Evolutionary conservation across 2,888 invertebrate species (phyloP).

Genomic region (Drosophila robusta): DNA sequence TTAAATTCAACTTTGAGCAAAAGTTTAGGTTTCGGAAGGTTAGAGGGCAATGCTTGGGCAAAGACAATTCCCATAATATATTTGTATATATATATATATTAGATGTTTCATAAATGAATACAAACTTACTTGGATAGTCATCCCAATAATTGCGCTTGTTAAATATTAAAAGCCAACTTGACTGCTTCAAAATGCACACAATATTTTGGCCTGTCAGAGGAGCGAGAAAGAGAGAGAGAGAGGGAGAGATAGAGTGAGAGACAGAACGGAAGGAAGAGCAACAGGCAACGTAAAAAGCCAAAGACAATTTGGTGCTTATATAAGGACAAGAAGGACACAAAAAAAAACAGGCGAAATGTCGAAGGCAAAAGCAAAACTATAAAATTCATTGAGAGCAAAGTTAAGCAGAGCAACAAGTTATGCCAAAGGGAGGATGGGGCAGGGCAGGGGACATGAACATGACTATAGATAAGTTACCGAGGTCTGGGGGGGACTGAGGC

Average conservation of each 20-base stretch:
- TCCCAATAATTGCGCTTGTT: conserved; percentile 70
- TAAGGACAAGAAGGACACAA: conserved; percentile 17
- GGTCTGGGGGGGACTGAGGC: neutral
- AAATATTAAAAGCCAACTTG: conserved; percentile 65
- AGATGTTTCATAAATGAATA: conserved; percentile 62
- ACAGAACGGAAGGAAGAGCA: neutral
- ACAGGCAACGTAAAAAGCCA: conserved; percentile 19
- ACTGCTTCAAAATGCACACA: conserved; percentile 56
- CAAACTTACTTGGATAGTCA: conserved; percentile 53
- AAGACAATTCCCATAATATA: conserved; percentile 24
- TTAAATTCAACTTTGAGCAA: conserved; percentile 27
- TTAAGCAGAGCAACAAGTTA: conserved; percentile 74
- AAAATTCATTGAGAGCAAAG: conserved; percentile 80
- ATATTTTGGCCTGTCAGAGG: conserved; percentile 31
- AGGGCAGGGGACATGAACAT: neutral
- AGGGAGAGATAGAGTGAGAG: neutral
- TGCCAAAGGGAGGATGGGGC: conserved; percentile 8
- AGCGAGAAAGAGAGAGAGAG: neutral
- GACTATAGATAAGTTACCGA: neutral
- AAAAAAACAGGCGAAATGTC: conserved; percentile 31
- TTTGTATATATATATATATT: conserved; percentile 17
- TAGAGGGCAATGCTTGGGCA: neutral
- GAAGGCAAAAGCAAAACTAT: conserved; percentile 65
- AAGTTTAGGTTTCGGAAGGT: conserved; percentile 21
- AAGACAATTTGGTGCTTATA: conserved; percentile 33